Percentiles rank a stretch among this genome's conserved stretches.
Evolutionary conservation across 2,113 vertebrate species (phyloP).

Genomic region (Trematocara unimaculatum): DNA sequence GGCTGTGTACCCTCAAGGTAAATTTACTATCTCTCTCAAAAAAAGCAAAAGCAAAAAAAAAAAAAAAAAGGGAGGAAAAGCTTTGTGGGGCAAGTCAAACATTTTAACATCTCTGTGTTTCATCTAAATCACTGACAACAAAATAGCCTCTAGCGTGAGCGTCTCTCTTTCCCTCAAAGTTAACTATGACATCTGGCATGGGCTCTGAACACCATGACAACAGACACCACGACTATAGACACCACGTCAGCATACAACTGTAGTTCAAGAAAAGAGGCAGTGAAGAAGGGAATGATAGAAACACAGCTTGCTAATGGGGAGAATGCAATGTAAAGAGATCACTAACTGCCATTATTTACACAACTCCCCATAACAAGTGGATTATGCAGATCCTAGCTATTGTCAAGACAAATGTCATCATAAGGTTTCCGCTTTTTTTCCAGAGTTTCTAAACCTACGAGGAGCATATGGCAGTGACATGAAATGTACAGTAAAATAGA

Average conservation of each 20-base stretch:
- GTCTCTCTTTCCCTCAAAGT: constrained; percentile 71
- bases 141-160: constrained; percentile 77
- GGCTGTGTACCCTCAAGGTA: constrained; percentile 66
- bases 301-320: constrained; percentile 70
- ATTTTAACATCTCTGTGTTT: constrained; percentile 75
- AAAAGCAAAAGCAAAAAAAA: neutral
- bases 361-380: constrained; percentile 71
- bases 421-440: constrained; percentile 15
- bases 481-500: constrained; percentile 28
- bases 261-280: constrained; percentile 50
- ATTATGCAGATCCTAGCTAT: constrained; percentile 58
- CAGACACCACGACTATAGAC: constrained; percentile 77
- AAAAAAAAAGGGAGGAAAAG: constrained; percentile 4
- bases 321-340: constrained; percentile 71
- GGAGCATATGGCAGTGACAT: neutral
- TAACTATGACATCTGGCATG: constrained; percentile 83
- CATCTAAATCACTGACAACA: constrained; percentile 81
- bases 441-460: constrained; percentile 10
- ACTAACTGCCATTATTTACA: constrained; percentile 76
- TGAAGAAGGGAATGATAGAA: constrained; percentile 65
- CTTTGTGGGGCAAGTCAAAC: constrained; percentile 69
- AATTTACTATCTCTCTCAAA: constrained; percentile 52
- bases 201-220: constrained; percentile 81
- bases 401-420: constrained; percentile 47
- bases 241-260: constrained; percentile 67